Conservation (phyloP, 1,140 invertebrate species). For the Microvelia longipes region DNA sequence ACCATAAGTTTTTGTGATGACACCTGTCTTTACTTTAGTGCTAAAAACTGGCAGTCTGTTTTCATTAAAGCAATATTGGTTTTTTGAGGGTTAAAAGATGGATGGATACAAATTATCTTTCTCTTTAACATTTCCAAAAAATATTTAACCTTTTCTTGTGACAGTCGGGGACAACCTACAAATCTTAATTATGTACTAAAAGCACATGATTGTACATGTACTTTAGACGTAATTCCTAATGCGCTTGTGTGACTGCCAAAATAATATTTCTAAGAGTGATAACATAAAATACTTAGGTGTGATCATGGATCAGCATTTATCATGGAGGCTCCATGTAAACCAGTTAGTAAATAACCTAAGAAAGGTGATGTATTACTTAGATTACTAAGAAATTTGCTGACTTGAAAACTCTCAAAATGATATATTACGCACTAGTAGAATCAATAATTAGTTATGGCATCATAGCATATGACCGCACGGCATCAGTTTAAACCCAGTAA, state of each 20-base stretch:
- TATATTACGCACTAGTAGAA: not conserved
- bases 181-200: too few species aligned
- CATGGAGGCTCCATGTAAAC: not conserved
- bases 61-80: too few species aligned
- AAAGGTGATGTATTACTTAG: not conserved
- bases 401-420: not conserved
- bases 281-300: not conserved
- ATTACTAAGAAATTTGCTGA: not conserved
- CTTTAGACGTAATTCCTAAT: too few species aligned
- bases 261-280: too few species aligned
- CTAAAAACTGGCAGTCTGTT: too few species aligned
- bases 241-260: too few species aligned
- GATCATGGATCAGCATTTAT: not conserved
- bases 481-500: not conserved
- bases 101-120: too few species aligned
- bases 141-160: not conserved
- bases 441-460: not conserved
- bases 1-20: not conserved
- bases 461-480: not conserved
- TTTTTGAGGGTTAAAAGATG: too few species aligned
- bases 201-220: too few species aligned
- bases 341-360: not conserved
- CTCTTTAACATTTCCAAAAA: too few species aligned
- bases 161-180: not conserved
- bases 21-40: too few species aligned